A percentile compares a stretch with the other conserved stretches of the same genome.
phyloP scores from a whole-genome alignment of 2,888 invertebrate genomes.

The Cyclophora albipunctata region DNA sequence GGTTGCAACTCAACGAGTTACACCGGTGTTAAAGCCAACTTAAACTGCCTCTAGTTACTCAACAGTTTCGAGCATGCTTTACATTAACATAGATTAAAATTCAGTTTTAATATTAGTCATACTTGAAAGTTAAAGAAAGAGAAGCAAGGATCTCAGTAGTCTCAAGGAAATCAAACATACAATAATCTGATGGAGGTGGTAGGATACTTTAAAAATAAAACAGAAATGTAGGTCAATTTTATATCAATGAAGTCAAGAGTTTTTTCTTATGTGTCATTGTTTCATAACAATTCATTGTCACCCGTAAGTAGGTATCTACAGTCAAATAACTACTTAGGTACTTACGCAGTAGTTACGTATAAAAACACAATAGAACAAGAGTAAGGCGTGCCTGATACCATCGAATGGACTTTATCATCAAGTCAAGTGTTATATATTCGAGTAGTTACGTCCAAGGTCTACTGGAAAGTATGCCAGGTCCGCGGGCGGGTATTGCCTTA shows the following conservation, averaged over 20 bases:
- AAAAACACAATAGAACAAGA: slow-evolving; percentile 27
- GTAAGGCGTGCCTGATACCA: slow-evolving; percentile 28
- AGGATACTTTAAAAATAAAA: no score
- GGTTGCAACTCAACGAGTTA: slow-evolving; percentile 21
- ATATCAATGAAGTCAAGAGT: no score
- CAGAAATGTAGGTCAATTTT: no score
- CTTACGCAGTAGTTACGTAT: slow-evolving; percentile 8
- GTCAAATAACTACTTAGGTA: not conserved
- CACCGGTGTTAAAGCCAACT: slow-evolving; percentile 22
- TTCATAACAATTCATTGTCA: no score
- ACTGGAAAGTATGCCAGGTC: slow-evolving; percentile 49
- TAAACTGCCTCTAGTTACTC: slow-evolving; percentile 21
- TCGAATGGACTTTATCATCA: slow-evolving; percentile 25
- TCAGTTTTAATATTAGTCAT: no score
- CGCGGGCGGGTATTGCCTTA: slow-evolving; percentile 29
- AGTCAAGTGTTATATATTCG: slow-evolving; percentile 26
- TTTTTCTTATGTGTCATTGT: no score
- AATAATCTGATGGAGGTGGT: no score
- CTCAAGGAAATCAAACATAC: no score
- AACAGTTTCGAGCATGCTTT: slow-evolving; percentile 5
- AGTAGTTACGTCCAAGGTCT: slow-evolving; percentile 31
- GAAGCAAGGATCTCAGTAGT: no score
- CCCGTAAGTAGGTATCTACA: no score
- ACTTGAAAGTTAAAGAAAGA: no score
- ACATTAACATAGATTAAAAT: no score